phyloP scores from a whole-genome alignment of 2,797 vertebrate species.

The Morelia viridis region DNA sequence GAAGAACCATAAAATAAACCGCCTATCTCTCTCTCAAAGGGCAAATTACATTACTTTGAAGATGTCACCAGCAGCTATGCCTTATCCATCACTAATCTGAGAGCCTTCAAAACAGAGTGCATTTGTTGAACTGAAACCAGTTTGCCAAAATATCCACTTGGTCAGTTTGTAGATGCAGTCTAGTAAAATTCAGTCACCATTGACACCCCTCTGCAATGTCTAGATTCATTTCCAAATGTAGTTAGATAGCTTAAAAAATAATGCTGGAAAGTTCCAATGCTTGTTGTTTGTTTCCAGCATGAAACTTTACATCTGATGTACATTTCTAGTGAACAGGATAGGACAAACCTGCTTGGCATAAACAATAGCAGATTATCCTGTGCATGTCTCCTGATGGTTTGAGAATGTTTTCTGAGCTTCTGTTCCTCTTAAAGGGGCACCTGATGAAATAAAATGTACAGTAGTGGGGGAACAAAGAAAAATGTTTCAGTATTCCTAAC shows the following conservation, averaged over 20 bases:
- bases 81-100: conserved; percentile 48
- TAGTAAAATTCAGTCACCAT: not conserved
- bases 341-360: conserved; percentile 54
- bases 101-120: conserved; percentile 57
- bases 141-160: not conserved
- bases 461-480: conserved; percentile 20
- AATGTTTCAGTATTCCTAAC: not conserved
- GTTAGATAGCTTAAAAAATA: not conserved
- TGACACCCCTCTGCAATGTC: not conserved
- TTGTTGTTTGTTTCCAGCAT: not conserved
- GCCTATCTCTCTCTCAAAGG: not conserved
- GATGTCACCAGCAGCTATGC: not conserved
- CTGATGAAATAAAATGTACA: conserved; percentile 57
- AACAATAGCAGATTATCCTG: conserved; percentile 55
- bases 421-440: conserved; percentile 44
- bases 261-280: not conserved
- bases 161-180: not conserved
- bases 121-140: conserved; percentile 52
- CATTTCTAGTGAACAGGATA: not conserved
- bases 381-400: conserved; percentile 51
- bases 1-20: not conserved
- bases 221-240: conserved; percentile 12
- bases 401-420: conserved; percentile 57
- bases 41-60: not conserved
- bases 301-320: conserved; percentile 35